Evolutionary conservation across 2,797 vertebrate genomes (phyloP).

Genomic region (Orestias chungarensis): DNA sequence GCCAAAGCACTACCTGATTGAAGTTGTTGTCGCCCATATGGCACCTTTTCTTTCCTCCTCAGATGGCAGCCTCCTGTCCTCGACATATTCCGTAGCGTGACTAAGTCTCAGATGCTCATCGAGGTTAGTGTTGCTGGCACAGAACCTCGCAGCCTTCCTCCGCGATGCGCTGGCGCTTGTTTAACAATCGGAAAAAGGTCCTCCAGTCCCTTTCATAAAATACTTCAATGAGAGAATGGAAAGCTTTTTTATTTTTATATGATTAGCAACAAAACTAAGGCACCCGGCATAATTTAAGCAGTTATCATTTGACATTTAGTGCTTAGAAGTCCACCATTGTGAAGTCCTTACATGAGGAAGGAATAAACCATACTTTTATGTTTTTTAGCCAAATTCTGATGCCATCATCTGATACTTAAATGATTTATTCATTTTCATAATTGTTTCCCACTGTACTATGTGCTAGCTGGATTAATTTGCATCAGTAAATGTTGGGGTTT

Average conservation of each 20-base stretch:
- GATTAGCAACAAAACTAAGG: no score
- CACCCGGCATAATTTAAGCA: no score
- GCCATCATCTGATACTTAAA: background rate
- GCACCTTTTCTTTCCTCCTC: constrained; percentile 4
- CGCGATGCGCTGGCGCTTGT: background rate
- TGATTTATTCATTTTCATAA: background rate
- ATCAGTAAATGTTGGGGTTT: background rate
- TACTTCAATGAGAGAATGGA: background rate
- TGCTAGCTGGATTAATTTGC: background rate
- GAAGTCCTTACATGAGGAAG: background rate
- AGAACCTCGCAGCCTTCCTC: background rate
- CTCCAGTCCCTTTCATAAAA: background rate
- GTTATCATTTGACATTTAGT: no score
- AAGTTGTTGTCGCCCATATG: background rate
- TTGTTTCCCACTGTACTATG: background rate
- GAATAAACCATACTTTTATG: no score
- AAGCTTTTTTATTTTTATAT: background rate
- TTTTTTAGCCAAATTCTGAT: no score
- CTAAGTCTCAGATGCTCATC: constrained; percentile 1
- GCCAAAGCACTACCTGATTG: background rate
- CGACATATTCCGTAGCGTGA: constrained; percentile 2
- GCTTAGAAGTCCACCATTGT: no score
- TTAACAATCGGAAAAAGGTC: background rate
- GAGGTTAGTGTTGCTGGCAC: constrained; percentile 4
- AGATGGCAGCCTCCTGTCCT: constrained; percentile 2